Conservation (phyloP, 2,113 vertebrate genomes). For the Ivindomyrus marchei region DNA sequence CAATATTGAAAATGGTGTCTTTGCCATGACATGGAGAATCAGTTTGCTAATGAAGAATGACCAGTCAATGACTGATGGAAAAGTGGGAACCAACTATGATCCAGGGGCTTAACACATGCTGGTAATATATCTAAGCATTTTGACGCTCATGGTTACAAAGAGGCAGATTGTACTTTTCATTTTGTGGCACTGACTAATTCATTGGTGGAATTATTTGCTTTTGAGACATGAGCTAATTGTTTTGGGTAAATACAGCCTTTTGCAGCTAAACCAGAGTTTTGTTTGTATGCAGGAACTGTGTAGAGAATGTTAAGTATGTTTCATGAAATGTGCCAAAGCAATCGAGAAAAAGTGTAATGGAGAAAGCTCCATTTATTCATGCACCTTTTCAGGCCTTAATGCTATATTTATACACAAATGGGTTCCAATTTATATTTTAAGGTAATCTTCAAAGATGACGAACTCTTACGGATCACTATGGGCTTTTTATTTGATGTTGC, state of each 20-base stretch:
- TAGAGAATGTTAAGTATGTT: not conserved
- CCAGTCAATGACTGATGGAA: not conserved
- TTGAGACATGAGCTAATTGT: not conserved
- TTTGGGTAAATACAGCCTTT: not conserved
- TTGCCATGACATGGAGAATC: not conserved
- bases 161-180: not conserved
- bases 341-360: not conserved
- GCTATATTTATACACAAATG: conserved; percentile 3
- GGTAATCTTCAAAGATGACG: not conserved
- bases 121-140: not conserved
- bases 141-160: not conserved
- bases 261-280: not conserved
- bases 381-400: not conserved
- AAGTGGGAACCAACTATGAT: not conserved
- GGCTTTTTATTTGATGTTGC: not conserved
- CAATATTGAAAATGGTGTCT: not conserved
- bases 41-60: not conserved
- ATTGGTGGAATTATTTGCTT: not conserved
- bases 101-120: not conserved
- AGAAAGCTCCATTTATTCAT: not conserved
- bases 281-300: not conserved
- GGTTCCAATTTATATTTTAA: conserved; percentile 14
- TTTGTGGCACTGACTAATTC: not conserved
- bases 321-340: not conserved
- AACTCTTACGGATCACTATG: not conserved